Evolutionary conservation across 2,797 vertebrate species (phyloP).

Genomic region (Gouania willdenowi): DNA sequence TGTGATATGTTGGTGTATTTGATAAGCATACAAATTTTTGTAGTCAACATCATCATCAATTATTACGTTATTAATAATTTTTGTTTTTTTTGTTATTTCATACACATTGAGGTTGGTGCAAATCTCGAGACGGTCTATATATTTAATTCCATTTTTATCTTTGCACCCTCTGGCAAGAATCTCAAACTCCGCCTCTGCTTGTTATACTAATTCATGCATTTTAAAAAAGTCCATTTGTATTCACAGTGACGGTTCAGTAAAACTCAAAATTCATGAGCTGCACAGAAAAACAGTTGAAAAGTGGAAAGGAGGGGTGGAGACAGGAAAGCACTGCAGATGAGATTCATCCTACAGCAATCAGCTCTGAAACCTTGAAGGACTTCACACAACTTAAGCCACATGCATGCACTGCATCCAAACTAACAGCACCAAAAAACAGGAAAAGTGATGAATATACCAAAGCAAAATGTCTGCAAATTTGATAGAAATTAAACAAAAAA

Average conservation of each 20-base stretch:
- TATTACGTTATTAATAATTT: too few species aligned
- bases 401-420: constrained; percentile 14
- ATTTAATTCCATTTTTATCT: too few species aligned
- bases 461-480: constrained; percentile 30
- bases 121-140: too few species aligned
- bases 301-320: background rate
- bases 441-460: constrained; percentile 55
- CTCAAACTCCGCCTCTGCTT: too few species aligned
- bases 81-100: too few species aligned
- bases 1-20: too few species aligned
- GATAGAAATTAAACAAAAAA: constrained; percentile 29
- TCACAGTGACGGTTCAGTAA: constrained; percentile 2
- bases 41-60: too few species aligned
- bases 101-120: too few species aligned
- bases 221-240: constrained; percentile 11
- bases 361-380: constrained; percentile 13
- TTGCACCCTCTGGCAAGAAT: too few species aligned
- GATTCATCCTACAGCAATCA: constrained; percentile 26
- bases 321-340: constrained; percentile 9
- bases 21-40: too few species aligned
- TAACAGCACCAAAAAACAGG: constrained; percentile 43
- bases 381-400: constrained; percentile 11
- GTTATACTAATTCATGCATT: constrained; percentile 18
- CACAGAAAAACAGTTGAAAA: constrained; percentile 5
- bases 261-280: constrained; percentile 1